Conservation (phyloP, 37 sponge, comb jelly and placozoan genomes). For the Bolinopsis microptera region DNA sequence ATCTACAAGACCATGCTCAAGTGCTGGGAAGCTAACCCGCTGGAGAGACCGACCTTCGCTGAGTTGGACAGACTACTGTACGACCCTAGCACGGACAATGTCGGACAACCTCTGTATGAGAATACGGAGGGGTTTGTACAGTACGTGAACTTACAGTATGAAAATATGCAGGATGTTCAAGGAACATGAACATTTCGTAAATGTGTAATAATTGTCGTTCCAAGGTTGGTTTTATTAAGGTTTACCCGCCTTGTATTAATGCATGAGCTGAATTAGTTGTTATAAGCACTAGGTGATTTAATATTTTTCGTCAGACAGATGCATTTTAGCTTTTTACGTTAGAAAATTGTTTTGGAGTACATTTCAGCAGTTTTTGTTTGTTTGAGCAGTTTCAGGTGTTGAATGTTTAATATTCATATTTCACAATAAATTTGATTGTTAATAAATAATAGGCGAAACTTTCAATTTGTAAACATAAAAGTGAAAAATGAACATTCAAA, state of each 20-base stretch:
- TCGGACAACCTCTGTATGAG: neutral
- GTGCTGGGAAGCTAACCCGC: slow-evolving; percentile 31
- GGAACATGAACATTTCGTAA: neutral
- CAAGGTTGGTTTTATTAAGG: too few relatives aligned
- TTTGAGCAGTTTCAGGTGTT: neutral
- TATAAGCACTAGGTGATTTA: too few relatives aligned
- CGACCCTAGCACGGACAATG: slow-evolving; percentile 17
- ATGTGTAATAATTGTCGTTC: too few relatives aligned
- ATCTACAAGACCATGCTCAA: neutral
- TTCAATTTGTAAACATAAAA: too few relatives aligned
- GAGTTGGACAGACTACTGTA: neutral
- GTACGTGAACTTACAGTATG: slow-evolving; percentile 1
- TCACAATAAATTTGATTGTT: neutral
- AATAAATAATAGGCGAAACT: too few relatives aligned
- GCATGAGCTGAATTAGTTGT: too few relatives aligned
- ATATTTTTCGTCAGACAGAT: too few relatives aligned
- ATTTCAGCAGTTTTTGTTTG: too few relatives aligned
- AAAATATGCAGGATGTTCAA: slow-evolving; percentile 16
- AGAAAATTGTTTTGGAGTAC: too few relatives aligned
- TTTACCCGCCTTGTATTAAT: too few relatives aligned
- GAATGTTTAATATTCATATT: neutral
- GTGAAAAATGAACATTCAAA: neutral
- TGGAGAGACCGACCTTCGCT: slow-evolving; percentile 24
- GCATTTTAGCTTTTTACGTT: too few relatives aligned
- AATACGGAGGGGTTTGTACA: neutral